Percentiles rank a stretch among this genome's conserved stretches.
Evolutionary conservation across 2,888 invertebrate species (phyloP).

Genomic region (Mechanitis mazaeus): DNA sequence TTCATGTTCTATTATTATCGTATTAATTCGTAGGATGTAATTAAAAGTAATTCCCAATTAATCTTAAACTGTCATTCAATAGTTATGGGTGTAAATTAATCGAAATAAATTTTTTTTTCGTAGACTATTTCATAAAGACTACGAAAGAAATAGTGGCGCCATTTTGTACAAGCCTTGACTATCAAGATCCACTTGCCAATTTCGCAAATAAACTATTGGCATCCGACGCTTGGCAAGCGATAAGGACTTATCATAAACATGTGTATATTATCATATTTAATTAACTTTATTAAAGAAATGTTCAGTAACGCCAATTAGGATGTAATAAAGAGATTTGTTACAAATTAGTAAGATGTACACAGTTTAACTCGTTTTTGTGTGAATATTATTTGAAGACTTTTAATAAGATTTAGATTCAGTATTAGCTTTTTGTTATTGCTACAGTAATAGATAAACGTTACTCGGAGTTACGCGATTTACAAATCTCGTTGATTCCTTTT

Average conservation of each 20-base stretch:
- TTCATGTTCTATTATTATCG: too few relatives aligned
- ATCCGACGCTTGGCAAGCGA: constrained; percentile 58
- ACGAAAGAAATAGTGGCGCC: constrained; percentile 55
- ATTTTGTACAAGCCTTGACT: constrained; percentile 62
- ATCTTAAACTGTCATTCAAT: too few relatives aligned
- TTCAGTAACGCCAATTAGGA: not conserved
- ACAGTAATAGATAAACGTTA: too few relatives aligned
- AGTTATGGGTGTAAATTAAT: not conserved
- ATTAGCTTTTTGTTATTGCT: too few relatives aligned
- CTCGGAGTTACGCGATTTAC: too few relatives aligned
- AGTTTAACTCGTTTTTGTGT: not conserved
- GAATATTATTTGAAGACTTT: too few relatives aligned
- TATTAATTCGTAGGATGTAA: too few relatives aligned
- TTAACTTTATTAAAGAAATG: constrained; percentile 10
- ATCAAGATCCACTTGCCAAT: constrained; percentile 61
- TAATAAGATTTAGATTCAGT: too few relatives aligned
- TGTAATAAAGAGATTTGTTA: not conserved
- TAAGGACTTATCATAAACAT: constrained; percentile 46
- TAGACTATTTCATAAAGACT: constrained; percentile 49
- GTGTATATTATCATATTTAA: constrained; percentile 34
- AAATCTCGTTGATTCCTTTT: too few relatives aligned
- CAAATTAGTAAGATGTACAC: not conserved
- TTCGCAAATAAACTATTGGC: constrained; percentile 75
- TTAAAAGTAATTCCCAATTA: too few relatives aligned
- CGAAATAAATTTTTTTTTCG: constrained; percentile 28